phyloP scores from a whole-genome alignment of 2,113 vertebrate genomes.

The Erinaceus europaeus region DNA sequence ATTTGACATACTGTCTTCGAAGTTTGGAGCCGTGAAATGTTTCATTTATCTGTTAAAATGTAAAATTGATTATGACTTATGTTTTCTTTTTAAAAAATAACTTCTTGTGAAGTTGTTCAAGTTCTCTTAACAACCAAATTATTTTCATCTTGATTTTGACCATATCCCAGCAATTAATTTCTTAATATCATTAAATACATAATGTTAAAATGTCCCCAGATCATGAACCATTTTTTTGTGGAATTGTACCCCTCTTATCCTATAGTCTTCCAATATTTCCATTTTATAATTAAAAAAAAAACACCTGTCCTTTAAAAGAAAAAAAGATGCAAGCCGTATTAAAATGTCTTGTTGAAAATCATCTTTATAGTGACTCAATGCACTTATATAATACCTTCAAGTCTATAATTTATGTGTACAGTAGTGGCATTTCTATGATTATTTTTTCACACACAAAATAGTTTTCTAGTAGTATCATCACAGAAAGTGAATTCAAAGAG shows the following conservation, averaged over 20 bases:
- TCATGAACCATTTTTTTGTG: not conserved
- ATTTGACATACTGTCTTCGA: constrained; percentile 81
- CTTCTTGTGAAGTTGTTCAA: too few relatives aligned
- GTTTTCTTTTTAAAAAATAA: not conserved
- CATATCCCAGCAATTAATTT: not conserved
- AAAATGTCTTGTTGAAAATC: not conserved
- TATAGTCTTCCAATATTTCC: too few relatives aligned
- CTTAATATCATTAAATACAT: constrained; percentile 8
- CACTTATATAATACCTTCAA: not conserved
- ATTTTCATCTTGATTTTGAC: not conserved
- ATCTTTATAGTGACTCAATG: not conserved
- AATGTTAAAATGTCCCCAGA: not conserved
- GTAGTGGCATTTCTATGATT: not conserved
- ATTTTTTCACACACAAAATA: not conserved
- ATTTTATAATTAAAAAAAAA: too few relatives aligned
- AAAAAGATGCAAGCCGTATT: not conserved
- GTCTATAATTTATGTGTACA: not conserved
- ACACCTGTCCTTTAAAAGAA: not conserved
- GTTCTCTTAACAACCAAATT: not conserved
- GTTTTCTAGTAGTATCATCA: not conserved
- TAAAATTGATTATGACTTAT: constrained; percentile 5
- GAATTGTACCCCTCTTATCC: too few relatives aligned
- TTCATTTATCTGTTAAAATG: constrained; percentile 83
- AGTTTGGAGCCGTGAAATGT: constrained; percentile 83
- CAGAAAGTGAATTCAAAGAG: not conserved